phyloP scores from a whole-genome alignment of 1,140 invertebrate species.

The Cardiocondyla obscurior region DNA sequence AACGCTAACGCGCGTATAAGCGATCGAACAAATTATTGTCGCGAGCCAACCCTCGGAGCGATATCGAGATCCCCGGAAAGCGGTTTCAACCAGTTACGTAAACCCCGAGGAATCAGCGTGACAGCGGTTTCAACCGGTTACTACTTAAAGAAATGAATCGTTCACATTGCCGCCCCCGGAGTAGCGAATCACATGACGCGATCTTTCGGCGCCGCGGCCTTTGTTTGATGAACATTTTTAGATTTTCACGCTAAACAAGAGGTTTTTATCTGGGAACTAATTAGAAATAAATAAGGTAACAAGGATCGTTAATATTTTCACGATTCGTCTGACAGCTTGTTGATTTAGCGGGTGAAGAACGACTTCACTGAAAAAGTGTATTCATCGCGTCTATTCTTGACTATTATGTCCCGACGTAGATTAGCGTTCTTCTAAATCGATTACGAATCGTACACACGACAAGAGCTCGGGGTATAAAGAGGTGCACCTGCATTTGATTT shows the following conservation, averaged over 20 bases:
- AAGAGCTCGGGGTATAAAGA: not conserved
- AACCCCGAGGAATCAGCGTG: not conserved
- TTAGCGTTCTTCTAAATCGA: not conserved
- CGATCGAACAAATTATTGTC: conserved; percentile 60
- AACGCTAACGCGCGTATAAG: conserved; percentile 32
- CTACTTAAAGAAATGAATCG: conserved; percentile 31
- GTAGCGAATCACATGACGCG: not conserved
- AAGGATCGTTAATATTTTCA: not conserved
- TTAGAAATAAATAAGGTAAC: not conserved
- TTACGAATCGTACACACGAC: not conserved
- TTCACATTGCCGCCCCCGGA: not conserved
- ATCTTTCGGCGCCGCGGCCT: not conserved
- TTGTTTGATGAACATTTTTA: conserved; percentile 33
- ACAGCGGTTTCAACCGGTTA: conserved; percentile 45
- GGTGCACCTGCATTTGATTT: not conserved
- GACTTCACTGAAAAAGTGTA: conserved; percentile 12
- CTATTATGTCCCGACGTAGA: not conserved
- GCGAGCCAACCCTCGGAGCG: conserved; percentile 38
- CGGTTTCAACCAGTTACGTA: conserved; percentile 71
- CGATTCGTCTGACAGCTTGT: not conserved
- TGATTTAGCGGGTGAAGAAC: not conserved
- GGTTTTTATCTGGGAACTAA: not conserved
- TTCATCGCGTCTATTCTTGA: not conserved
- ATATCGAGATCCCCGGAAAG: conserved; percentile 60
- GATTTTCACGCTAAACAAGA: conserved; percentile 18